A percentile compares a stretch with the other conserved stretches of the same genome.
phyloP scores from a whole-genome alignment of 2,113 vertebrate species.

The Glaucidium brasilianum region DNA sequence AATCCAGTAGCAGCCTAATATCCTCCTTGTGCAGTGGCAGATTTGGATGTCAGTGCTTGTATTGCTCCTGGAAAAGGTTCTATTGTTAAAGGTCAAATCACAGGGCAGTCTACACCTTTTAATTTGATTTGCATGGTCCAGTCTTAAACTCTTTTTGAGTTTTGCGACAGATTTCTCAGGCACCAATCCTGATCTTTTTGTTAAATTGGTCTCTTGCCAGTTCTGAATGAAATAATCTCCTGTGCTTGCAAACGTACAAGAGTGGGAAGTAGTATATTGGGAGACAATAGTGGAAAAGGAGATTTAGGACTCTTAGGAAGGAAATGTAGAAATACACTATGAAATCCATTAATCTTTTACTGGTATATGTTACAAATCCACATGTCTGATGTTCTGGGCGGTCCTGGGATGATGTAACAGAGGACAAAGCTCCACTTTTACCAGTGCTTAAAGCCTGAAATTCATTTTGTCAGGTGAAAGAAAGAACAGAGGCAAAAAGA shows the following conservation, averaged over 20 bases:
- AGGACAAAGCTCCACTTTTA: background rate
- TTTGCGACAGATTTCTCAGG: background rate
- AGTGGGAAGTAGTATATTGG: background rate
- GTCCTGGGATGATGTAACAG: background rate
- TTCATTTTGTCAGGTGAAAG: constrained; percentile 7
- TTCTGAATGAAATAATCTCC: background rate
- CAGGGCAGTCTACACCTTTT: background rate
- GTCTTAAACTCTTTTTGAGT: background rate
- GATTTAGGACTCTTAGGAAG: background rate
- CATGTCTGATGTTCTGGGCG: background rate
- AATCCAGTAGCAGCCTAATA: background rate
- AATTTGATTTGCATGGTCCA: background rate
- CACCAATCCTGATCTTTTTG: background rate
- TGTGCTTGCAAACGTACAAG: background rate
- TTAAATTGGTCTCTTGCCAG: background rate
- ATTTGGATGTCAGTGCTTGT: background rate
- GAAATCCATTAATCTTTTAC: background rate
- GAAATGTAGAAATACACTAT: background rate
- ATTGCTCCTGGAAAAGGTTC: background rate
- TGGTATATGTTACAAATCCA: background rate
- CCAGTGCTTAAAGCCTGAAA: background rate
- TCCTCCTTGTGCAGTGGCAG: background rate
- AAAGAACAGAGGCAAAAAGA: background rate
- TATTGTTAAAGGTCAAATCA: background rate
- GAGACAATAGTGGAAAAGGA: background rate